Evolutionary conservation across 1,140 invertebrate species (phyloP).

Genomic region (Megathymus violae): DNA sequence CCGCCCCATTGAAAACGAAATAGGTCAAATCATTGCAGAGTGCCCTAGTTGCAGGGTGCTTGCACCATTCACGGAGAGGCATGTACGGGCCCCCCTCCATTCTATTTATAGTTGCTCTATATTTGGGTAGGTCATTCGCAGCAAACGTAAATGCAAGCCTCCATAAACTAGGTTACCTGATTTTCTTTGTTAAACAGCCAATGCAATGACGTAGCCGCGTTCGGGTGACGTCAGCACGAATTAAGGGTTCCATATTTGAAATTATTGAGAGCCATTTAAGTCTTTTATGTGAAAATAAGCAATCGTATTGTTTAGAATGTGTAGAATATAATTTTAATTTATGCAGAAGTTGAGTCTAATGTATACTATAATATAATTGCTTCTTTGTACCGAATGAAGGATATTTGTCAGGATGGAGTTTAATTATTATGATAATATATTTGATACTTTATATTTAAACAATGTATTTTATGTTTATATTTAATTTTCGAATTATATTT

Average conservation of each 20-base stretch:
- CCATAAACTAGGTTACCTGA: slow-evolving; percentile 81
- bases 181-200: slow-evolving; percentile 73
- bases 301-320: not conserved
- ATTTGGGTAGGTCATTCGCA: slow-evolving; percentile 81
- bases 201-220: slow-evolving; percentile 68
- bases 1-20: slow-evolving; percentile 80
- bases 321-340: not conserved
- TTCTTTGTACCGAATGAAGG: not conserved
- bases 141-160: slow-evolving; percentile 70
- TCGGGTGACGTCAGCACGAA: slow-evolving; percentile 63
- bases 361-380: not conserved
- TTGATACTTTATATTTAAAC: no score
- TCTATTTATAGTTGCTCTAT: slow-evolving; percentile 80
- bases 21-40: slow-evolving; percentile 82
- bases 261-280: slow-evolving; percentile 22
- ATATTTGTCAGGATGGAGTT: no score
- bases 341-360: not conserved
- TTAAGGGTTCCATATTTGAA: slow-evolving; percentile 35
- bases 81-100: slow-evolving; percentile 54
- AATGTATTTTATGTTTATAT: no score
- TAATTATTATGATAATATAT: no score
- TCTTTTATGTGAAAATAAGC: slow-evolving; percentile 11
- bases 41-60: slow-evolving; percentile 67
- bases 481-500: no score
- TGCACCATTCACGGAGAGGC: slow-evolving; percentile 69